phyloP scores from a whole-genome alignment of 2,888 invertebrate species.

The Anagyrus pseudococci region DNA sequence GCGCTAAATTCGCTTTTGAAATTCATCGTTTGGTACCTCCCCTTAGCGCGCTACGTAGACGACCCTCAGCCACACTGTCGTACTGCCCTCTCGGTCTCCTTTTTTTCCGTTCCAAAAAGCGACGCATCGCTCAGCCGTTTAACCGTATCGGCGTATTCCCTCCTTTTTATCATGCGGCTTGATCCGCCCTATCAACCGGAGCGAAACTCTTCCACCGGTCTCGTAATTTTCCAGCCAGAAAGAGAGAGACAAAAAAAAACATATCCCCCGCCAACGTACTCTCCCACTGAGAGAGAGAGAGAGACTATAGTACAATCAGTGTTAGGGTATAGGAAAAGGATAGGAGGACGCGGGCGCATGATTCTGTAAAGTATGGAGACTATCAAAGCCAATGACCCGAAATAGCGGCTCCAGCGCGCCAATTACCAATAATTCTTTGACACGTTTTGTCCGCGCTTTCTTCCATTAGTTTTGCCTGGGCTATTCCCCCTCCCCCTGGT shows the following conservation, averaged over 20 bases:
- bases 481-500: too few relatives aligned
- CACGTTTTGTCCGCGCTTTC: conserved; percentile 47
- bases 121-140: background rate
- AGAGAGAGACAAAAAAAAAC: conserved; percentile 41
- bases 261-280: too few relatives aligned
- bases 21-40: too few relatives aligned
- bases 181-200: conserved; percentile 16
- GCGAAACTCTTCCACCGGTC: conserved; percentile 14
- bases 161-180: background rate
- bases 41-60: too few relatives aligned
- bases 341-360: conserved; percentile 55
- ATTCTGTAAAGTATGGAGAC: conserved; percentile 60
- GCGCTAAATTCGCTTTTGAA: too few relatives aligned
- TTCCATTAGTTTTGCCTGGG: conserved; percentile 24
- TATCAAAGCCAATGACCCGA: conserved; percentile 60
- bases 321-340: too few relatives aligned
- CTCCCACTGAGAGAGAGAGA: too few relatives aligned
- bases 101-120: too few relatives aligned
- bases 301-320: too few relatives aligned
- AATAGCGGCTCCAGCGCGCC: conserved; percentile 46
- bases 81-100: too few relatives aligned
- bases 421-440: conserved; percentile 60
- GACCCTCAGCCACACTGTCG: too few relatives aligned
- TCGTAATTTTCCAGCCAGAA: conserved; percentile 36
- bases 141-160: background rate